A percentile compares a stretch with the other conserved stretches of the same genome.
phyloP scores from a whole-genome alignment of 2,113 vertebrate species.

The Nanger granti region DNA sequence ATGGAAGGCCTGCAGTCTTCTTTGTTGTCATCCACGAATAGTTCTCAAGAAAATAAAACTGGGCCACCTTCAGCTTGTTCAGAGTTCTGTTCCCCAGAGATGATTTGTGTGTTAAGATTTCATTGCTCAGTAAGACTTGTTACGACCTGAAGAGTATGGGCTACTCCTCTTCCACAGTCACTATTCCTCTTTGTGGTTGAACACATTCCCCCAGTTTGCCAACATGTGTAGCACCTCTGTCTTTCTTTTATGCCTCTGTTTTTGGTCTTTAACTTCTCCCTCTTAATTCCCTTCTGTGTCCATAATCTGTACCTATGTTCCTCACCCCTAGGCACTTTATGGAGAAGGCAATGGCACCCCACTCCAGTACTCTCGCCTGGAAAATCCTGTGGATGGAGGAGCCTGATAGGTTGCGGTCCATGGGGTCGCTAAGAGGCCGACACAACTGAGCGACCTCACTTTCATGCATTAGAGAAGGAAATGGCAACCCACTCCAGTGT shows the following conservation, averaged over 20 bases:
- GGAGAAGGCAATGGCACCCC: too few species aligned
- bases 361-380: too few species aligned
- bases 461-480: too few species aligned
- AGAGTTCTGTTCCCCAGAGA: neutral
- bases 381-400: too few species aligned
- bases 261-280: neutral
- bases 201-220: rapidly evolving
- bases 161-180: neutral
- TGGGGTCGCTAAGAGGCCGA: too few species aligned
- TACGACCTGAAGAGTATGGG: neutral
- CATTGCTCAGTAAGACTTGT: neutral
- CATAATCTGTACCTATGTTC: too few species aligned
- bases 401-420: too few species aligned
- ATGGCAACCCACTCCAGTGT: too few species aligned
- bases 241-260: neutral
- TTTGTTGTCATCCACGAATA: neutral
- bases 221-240: neutral
- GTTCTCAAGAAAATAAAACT: neutral
- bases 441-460: too few species aligned
- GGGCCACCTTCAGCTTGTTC: neutral
- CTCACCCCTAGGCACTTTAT: neutral
- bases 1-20: neutral
- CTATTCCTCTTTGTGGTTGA: neutral
- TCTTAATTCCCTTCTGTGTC: neutral
- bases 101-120: neutral